Evolutionary conservation across 2,797 vertebrate genomes (phyloP).

Genomic region (Loriculus beryllinus): DNA sequence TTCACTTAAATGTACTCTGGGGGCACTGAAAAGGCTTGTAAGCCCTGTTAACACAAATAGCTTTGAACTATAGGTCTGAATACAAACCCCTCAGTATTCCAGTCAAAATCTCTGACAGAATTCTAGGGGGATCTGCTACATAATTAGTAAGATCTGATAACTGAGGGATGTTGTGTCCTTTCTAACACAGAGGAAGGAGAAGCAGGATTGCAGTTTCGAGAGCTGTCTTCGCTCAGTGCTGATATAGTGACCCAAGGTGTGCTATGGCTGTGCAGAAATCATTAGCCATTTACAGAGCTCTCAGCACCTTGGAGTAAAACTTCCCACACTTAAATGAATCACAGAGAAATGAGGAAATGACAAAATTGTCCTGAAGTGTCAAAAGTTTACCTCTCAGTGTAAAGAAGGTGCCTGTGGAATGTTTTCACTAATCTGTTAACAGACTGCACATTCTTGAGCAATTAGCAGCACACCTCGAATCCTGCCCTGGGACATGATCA

Average conservation of each 20-base stretch:
- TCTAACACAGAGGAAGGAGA: not conserved
- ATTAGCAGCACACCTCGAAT: not conserved
- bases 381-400: conserved; percentile 7
- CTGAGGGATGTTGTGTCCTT: not conserved
- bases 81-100: not conserved
- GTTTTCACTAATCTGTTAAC: conserved; percentile 13
- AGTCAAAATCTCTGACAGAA: not conserved
- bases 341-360: conserved; percentile 39
- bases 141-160: not conserved
- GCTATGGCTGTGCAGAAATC: not conserved
- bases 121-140: not conserved
- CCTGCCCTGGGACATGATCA: not conserved
- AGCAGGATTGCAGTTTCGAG: not conserved
- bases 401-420: conserved; percentile 2
- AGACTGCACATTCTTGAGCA: not conserved
- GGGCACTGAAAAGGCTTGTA: not conserved
- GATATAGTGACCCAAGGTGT: not conserved
- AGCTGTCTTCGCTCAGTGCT: not conserved
- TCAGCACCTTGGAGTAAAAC: not conserved
- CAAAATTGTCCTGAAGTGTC: conserved; percentile 27
- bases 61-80: not conserved
- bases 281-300: not conserved
- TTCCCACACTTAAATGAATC: conserved; percentile 34
- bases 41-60: not conserved
- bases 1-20: not conserved